Evolutionary conservation across 2,113 vertebrate genomes (phyloP).

Genomic region (Agapornis roseicollis): DNA sequence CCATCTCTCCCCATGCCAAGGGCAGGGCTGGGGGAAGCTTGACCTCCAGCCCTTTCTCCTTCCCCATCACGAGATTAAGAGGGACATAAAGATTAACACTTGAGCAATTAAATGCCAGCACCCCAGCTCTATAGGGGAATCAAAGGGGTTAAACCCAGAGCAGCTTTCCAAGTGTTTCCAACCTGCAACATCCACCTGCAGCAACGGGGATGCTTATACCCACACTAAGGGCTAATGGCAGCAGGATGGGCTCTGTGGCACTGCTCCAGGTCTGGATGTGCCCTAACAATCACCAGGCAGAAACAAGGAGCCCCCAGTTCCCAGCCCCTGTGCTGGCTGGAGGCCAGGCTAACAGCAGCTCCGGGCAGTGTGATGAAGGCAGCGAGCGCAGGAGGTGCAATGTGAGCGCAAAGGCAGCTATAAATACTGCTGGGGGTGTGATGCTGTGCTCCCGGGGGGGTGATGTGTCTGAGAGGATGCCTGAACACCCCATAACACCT

Average conservation of each 20-base stretch:
- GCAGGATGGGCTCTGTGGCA: accelerated
- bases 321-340: background rate
- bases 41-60: background rate
- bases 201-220: background rate
- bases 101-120: background rate
- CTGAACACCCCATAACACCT: background rate
- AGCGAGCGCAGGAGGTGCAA: background rate
- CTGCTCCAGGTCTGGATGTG: accelerated
- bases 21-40: background rate
- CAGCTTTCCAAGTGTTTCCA: accelerated
- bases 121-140: background rate
- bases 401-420: accelerated
- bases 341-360: background rate
- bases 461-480: accelerated
- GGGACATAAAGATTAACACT: background rate
- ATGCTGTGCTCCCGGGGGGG: background rate
- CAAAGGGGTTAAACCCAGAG: background rate
- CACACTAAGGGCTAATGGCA: accelerated
- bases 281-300: background rate
- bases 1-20: background rate
- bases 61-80: background rate
- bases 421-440: background rate
- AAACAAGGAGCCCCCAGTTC: background rate
- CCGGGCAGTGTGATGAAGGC: background rate
- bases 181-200: accelerated